These are phyloP conservation scores for Gallinago solitaria DNA, from an alignment of 2,797 vertebrate genomes.

Conservation along the genomic window DNA sequence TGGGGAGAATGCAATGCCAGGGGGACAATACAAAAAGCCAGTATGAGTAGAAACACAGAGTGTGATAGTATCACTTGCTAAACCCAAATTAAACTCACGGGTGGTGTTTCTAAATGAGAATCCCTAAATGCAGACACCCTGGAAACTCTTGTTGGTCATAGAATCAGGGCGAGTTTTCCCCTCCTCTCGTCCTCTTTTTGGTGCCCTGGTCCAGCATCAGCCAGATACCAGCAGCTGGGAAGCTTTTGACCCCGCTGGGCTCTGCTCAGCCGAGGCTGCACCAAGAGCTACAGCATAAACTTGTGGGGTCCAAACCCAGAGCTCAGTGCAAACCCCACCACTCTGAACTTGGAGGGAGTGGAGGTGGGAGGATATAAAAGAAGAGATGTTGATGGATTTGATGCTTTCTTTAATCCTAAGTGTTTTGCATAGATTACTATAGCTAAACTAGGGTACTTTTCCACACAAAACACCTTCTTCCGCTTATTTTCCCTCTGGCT, in stretches of 20 bases:
- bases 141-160: neutral
- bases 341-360: neutral
- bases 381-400: neutral
- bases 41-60: neutral
- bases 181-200: neutral
- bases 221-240: neutral
- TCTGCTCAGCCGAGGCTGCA: neutral
- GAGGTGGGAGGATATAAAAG: neutral
- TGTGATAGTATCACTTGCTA: neutral
- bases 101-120: neutral
- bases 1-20: fast-evolving
- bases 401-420: neutral
- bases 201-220: neutral
- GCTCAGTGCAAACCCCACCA: neutral
- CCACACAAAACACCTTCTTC: neutral
- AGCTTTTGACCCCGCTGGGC: fast-evolving
- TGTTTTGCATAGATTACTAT: neutral
- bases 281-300: neutral
- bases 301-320: neutral
- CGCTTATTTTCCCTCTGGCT: neutral
- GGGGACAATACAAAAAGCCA: neutral
- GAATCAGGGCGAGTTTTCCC: neutral
- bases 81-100: neutral
- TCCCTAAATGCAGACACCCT: neutral
- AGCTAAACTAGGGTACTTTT: neutral